Evolutionary conservation across 2,797 vertebrate species (phyloP).

Genomic region (Hyperoplus lanceolatus): DNA sequence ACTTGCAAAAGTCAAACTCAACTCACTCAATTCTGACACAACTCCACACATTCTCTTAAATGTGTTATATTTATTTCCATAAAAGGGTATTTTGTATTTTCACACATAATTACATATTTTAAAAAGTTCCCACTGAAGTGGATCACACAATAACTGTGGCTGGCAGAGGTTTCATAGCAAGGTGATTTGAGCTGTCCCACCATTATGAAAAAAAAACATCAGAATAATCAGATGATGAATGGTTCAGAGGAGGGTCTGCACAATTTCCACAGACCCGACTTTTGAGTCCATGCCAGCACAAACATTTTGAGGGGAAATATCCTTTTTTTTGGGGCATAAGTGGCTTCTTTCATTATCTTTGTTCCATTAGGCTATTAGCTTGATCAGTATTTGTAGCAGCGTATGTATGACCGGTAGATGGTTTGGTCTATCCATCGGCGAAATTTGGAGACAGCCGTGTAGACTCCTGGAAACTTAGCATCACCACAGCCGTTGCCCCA

Average conservation of each 20-base stretch:
- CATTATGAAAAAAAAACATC: constrained; percentile 9
- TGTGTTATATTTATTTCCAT: constrained; percentile 5
- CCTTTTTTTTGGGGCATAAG: constrained; percentile 1
- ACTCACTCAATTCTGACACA: constrained; percentile 4
- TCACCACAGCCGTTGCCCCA: constrained; percentile 86
- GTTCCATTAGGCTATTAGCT: background rate
- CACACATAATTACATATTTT: background rate
- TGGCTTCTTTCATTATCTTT: background rate
- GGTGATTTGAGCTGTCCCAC: background rate
- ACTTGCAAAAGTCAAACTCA: background rate
- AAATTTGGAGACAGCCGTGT: constrained; percentile 84
- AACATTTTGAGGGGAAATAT: background rate
- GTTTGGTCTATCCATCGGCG: constrained; percentile 86
- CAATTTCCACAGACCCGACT: constrained; percentile 12
- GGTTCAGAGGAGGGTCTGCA: constrained; percentile 3
- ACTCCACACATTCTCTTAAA: background rate
- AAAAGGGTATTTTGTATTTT: constrained; percentile 18
- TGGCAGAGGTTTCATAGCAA: constrained; percentile 2
- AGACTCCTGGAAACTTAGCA: constrained; percentile 84
- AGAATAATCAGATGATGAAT: constrained; percentile 21
- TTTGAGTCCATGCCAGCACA: background rate
- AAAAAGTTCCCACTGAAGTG: background rate
- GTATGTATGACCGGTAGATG: constrained; percentile 76
- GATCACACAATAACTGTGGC: background rate
- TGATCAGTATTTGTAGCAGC: constrained; percentile 65